Percentiles rank a stretch among this genome's conserved stretches.
Conservation (phyloP, 2,113 vertebrate species). For the Eurypyga helias region DNA sequence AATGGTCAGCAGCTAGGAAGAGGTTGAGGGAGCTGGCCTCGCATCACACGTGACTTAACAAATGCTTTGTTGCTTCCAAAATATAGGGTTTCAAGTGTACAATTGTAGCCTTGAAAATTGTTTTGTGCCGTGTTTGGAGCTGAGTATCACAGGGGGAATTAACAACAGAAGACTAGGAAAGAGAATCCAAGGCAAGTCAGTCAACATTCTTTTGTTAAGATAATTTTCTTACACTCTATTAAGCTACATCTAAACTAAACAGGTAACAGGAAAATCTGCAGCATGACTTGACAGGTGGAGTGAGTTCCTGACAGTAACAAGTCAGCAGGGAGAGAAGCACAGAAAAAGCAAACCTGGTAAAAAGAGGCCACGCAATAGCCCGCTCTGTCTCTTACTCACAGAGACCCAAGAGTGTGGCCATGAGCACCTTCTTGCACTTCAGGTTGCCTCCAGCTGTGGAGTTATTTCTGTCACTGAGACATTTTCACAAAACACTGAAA, state of each 20-base stretch:
- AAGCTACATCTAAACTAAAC: not conserved
- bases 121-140: not conserved
- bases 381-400: not conserved
- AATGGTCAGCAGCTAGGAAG: not conserved
- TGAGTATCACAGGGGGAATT: not conserved
- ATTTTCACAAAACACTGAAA: not conserved
- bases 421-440: not conserved
- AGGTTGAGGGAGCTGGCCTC: not conserved
- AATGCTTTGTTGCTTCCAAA: not conserved
- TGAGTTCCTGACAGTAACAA: not conserved
- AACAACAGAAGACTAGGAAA: not conserved
- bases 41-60: not conserved
- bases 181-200: not conserved
- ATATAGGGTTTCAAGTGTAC: fast-evolving
- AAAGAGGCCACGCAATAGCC: not conserved
- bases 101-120: not conserved
- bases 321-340: not conserved
- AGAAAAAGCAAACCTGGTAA: not conserved
- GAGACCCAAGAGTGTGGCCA: not conserved
- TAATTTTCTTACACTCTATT: not conserved
- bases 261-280: not conserved
- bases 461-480: not conserved
- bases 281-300: not conserved
- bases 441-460: not conserved
- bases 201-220: not conserved